Conservation (phyloP, 2,797 vertebrate species). For the Enteromius argenteus region DNA sequence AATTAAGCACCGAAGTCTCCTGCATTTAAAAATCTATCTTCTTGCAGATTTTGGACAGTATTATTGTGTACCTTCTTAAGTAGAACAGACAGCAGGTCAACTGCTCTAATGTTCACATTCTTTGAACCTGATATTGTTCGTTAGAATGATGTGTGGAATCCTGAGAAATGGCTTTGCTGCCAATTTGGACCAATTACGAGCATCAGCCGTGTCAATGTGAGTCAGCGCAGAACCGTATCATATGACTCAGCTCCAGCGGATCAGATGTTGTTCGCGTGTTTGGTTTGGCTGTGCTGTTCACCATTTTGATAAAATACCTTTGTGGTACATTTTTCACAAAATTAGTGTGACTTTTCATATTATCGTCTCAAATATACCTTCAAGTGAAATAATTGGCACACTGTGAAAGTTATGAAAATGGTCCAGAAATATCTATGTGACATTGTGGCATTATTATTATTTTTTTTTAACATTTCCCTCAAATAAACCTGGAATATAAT, state of each 20-base stretch:
- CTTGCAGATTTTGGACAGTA: background rate
- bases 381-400: background rate
- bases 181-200: conserved; percentile 25
- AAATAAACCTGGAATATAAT: background rate
- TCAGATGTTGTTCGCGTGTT: conserved; percentile 10
- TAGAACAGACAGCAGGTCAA: conserved; percentile 9
- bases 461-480: no score
- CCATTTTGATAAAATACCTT: background rate
- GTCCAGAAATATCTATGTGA: background rate
- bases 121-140: conserved; percentile 31
- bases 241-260: background rate
- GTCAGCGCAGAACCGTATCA: background rate
- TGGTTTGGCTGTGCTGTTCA: conserved; percentile 1
- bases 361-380: background rate
- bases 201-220: background rate
- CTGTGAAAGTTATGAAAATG: background rate
- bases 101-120: background rate
- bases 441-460: background rate
- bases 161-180: conserved; percentile 21
- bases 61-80: background rate
- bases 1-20: conserved; percentile 5
- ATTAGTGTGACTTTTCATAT: background rate
- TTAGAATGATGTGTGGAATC: conserved; percentile 25
- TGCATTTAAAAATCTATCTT: background rate
- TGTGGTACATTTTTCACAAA: background rate